These are phyloP conservation scores for Lasioglossum albipes DNA, from an alignment of 1,140 invertebrate genomes.

Conservation along the genomic window DNA sequence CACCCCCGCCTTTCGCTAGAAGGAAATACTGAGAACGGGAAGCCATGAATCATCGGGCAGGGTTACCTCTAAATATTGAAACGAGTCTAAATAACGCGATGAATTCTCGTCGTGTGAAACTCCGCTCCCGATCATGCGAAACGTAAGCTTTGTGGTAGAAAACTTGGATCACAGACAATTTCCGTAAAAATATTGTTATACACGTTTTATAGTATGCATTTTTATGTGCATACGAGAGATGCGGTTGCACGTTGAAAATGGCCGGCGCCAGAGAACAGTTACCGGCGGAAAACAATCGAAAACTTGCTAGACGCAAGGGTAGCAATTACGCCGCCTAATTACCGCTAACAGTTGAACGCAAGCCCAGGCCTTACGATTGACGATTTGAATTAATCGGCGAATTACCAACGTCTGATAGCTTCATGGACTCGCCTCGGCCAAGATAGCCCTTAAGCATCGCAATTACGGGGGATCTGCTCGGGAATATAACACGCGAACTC, in stretches of 20 bases:
- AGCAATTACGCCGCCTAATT: conserved; percentile 52
- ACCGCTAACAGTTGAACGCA: conserved; percentile 51
- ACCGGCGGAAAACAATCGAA: conserved; percentile 1
- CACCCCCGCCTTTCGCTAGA: neutral
- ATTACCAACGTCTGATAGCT: conserved; percentile 59
- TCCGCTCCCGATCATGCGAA: too few relatives aligned
- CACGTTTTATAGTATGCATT: too few relatives aligned
- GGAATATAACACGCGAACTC: conserved; percentile 54
- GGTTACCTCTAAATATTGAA: neutral
- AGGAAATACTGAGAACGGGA: neutral
- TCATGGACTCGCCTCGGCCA: conserved; percentile 49
- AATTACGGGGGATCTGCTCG: conserved; percentile 59
- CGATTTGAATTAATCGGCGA: conserved; percentile 63
- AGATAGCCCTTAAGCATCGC: conserved; percentile 62
- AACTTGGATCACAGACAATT: too few relatives aligned
- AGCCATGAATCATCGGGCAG: neutral
- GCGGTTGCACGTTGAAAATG: too few relatives aligned
- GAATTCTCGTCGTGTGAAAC: too few relatives aligned
- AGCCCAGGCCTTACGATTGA: conserved; percentile 40
- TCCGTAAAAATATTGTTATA: too few relatives aligned
- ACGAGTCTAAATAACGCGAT: neutral
- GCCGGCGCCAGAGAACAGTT: too few relatives aligned
- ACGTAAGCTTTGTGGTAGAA: too few relatives aligned
- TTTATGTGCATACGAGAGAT: too few relatives aligned
- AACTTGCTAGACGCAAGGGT: conserved; percentile 7